phyloP scores from a whole-genome alignment of 2,113 vertebrate species.

The Callipepla californica region DNA sequence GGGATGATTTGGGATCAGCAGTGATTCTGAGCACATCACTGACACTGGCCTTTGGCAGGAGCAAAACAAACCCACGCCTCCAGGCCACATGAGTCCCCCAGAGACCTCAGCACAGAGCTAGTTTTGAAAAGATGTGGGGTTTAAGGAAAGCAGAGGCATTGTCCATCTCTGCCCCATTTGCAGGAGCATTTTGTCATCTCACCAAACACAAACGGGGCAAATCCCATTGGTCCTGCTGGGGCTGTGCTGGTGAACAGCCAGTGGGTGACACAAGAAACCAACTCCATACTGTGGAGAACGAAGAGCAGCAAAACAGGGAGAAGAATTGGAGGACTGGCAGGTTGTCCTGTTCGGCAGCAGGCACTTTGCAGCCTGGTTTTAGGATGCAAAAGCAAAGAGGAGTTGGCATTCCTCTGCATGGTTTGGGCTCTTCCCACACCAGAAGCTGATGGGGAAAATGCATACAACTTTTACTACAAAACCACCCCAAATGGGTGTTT shows the following conservation, averaged over 20 bases:
- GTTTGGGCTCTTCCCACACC: background rate
- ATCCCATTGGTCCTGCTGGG: background rate
- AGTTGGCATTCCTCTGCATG: background rate
- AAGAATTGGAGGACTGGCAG: background rate
- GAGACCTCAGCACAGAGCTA: background rate
- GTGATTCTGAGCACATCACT: conserved; percentile 13
- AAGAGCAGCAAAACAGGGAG: background rate
- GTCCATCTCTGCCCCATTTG: background rate
- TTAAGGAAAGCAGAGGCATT: background rate
- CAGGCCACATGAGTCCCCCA: background rate
- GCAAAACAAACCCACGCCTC: background rate
- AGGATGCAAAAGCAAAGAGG: background rate
- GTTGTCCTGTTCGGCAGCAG: background rate
- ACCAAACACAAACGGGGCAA: background rate
- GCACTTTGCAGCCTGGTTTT: fast-evolving
- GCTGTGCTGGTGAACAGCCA: background rate
- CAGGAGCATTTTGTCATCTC: background rate
- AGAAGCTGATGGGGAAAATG: background rate
- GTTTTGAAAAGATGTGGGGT: fast-evolving
- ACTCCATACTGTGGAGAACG: fast-evolving
- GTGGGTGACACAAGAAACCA: background rate
- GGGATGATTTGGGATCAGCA: conserved; percentile 4
- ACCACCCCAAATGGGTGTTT: background rate
- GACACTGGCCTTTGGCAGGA: background rate
- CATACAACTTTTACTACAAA: background rate